Evolutionary conservation across 2,113 vertebrate genomes (phyloP), one percentile per base, ranked within the genome.

Genomic region (Origma solitaria): DNA sequence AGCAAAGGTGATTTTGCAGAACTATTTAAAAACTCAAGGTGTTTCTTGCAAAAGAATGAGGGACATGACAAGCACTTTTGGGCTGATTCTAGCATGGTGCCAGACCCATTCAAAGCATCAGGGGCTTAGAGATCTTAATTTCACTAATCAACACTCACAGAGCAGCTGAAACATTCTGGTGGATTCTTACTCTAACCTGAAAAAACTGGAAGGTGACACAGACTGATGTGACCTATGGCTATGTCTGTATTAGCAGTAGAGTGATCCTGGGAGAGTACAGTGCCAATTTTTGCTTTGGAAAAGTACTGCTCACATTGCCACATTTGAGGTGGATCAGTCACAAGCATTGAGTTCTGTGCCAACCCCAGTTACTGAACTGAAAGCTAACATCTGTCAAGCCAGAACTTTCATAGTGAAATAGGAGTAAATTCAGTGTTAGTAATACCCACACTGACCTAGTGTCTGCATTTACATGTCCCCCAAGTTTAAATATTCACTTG

Each of bases 381-480:
- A 50, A 65, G 18, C 21, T 44, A 57, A 35, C 15, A 69, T 10
- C 27, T 61, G 31, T 35, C 50, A 78, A 90, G 31, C 15, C 11
- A 13, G 66, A 70, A n/a, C 15, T 35, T 56, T 3, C 3, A 4
- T 4, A 75, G 17, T 8, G 15, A 0, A 11, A 68, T 1, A 75
- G 20, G 15, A 79, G 9, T 33, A 88, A 85, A 85, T 35, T 44
- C 27, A 49, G 61, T 9, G 7, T 33, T 35, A 44, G 30, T 10
- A 58, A 64, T 21, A 71, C 21, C 3, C 28, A 28, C 1, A 10
- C 28, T 8, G 7, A 61, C 10, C 25, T 24, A 13, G 35, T 30
- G 8, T 27, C 61, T 33, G 19, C 17, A 51, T 2, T 3, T 20
- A 2, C 4, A 28, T 5, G 2, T n/a, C 18, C 33, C 33, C 24